Evolutionary conservation across 2,797 vertebrate genomes (phyloP).

Genomic region (Acanthornis magna): DNA sequence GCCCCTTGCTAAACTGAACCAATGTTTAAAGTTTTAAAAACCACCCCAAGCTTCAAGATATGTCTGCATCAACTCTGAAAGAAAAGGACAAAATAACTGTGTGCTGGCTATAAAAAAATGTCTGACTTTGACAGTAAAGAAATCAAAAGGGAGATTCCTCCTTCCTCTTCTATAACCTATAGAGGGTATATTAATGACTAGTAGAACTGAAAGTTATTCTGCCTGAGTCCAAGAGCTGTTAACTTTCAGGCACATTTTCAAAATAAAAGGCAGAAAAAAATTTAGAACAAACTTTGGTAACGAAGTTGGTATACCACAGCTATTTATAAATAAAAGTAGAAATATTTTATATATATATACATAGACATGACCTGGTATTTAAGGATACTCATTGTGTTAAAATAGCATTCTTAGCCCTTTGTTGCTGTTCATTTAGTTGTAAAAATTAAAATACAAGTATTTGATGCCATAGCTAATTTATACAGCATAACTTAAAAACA

Average conservation of each 20-base stretch:
- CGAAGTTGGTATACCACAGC: background rate
- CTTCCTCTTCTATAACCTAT: background rate
- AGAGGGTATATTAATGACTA: background rate
- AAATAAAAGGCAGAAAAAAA: background rate
- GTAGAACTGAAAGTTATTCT: background rate
- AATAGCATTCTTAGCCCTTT: background rate
- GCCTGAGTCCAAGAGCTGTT: background rate
- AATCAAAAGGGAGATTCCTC: background rate
- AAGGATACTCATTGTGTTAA: background rate
- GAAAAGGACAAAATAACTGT: background rate
- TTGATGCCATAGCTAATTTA: background rate
- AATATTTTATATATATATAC: background rate
- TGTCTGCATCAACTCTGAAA: background rate
- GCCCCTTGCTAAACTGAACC: background rate
- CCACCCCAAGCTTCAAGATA: background rate
- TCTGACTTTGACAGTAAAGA: background rate
- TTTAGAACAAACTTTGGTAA: background rate
- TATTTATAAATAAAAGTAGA: background rate
- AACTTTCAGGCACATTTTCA: background rate
- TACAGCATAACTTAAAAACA: conserved; percentile 22
- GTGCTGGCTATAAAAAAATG: background rate
- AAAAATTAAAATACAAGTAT: background rate
- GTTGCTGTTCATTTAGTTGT: background rate
- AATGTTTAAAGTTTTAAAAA: background rate
- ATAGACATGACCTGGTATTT: background rate